Conservation (phyloP, 2,797 vertebrate species). For the Cuculus canorus region DNA sequence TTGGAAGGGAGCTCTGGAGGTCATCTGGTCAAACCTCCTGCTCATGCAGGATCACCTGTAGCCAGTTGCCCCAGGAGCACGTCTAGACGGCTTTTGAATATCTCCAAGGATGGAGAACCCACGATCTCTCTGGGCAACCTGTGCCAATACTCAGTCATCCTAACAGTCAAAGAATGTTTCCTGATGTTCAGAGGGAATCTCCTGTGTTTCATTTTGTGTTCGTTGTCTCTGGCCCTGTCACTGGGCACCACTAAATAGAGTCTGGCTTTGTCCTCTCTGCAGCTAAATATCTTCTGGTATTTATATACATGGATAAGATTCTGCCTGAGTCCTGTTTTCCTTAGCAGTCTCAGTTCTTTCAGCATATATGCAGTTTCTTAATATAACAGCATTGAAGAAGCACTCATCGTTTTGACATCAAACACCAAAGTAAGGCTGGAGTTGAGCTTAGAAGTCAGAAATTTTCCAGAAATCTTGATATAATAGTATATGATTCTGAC, state of each 20-base stretch:
- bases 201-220: not conserved
- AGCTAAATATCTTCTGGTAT: not conserved
- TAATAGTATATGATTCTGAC: not conserved
- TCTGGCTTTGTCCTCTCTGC: not conserved
- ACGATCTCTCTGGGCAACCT: not conserved
- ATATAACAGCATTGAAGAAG: too few relatives aligned
- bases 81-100: not conserved
- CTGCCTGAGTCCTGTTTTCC: not conserved
- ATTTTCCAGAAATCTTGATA: not conserved
- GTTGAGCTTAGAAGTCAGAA: not conserved
- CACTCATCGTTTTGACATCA: not conserved
- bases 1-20: not conserved
- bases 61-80: not conserved
- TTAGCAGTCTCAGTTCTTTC: not conserved
- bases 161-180: not conserved
- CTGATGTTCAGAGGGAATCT: not conserved
- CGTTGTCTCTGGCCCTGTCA: rapidly evolving
- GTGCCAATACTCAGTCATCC: not conserved
- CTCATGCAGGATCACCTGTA: not conserved
- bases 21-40: not conserved
- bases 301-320: not conserved
- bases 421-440: not conserved
- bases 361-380: not conserved
- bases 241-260: not conserved
- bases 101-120: not conserved